Percentiles rank a stretch among this genome's conserved stretches.
Evolutionary conservation across 37 sponge, comb jelly and placozoan genomes (phyloP).

Genomic region (Ianthella basta): DNA sequence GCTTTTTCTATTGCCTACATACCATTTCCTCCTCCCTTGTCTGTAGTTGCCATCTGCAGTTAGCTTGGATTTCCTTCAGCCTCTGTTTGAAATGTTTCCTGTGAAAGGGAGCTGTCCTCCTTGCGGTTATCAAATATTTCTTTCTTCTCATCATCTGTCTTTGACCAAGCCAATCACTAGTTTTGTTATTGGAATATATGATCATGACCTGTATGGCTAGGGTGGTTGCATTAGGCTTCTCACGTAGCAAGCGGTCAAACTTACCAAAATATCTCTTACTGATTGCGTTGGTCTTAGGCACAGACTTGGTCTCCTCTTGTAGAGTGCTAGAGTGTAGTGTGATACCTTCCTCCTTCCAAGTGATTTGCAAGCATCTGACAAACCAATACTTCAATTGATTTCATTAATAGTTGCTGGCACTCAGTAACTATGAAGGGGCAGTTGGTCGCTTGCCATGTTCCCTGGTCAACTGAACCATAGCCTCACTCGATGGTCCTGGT

Average conservation of each 20-base stretch:
- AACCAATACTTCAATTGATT: too few species aligned
- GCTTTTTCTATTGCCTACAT: constrained; percentile 4
- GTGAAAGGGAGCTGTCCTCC: not conserved
- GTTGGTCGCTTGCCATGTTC: not conserved
- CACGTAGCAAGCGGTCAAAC: constrained; percentile 31
- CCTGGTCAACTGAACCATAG: constrained; percentile 13
- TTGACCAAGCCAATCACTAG: constrained; percentile 33
- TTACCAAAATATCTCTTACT: constrained; percentile 40
- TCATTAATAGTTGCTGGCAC: too few species aligned
- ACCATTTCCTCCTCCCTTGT: constrained; percentile 9
- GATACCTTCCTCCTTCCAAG: not conserved
- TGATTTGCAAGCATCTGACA: constrained; percentile 24
- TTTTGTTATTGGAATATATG: constrained; percentile 50
- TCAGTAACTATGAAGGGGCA: not conserved
- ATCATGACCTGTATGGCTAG: constrained; percentile 33
- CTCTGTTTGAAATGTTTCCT: constrained; percentile 14
- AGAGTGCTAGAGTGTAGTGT: not conserved
- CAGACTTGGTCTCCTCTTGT: constrained; percentile 31
- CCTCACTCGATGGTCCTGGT: too few species aligned
- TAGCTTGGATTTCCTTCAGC: not conserved
- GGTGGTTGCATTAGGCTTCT: constrained; percentile 48
- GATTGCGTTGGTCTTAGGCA: constrained; percentile 34
- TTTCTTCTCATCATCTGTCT: too few species aligned
- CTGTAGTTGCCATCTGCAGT: not conserved
- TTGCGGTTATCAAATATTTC: too few species aligned